phyloP scores from a whole-genome alignment of 2,797 vertebrate genomes.

The Falco novaeseelandiae region DNA sequence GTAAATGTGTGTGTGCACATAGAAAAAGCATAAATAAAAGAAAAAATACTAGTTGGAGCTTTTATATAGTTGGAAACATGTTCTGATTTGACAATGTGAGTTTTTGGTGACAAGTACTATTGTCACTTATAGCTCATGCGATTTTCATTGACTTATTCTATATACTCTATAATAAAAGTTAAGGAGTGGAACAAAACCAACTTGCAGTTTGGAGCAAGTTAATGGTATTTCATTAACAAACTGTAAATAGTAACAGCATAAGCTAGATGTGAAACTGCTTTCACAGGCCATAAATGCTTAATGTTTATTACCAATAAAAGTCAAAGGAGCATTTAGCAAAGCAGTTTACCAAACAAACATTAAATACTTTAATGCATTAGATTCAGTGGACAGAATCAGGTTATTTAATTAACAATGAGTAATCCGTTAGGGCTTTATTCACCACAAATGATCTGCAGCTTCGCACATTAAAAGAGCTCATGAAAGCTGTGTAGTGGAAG shows the following conservation, averaged over 20 bases:
- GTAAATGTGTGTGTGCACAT: not conserved
- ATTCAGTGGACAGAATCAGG: conserved; percentile 79
- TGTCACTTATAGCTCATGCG: not conserved
- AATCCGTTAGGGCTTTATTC: conserved; percentile 75
- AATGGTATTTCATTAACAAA: conserved; percentile 81
- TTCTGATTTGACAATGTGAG: not conserved
- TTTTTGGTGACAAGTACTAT: not conserved
- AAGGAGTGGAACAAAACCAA: conserved; percentile 77
- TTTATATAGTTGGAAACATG: not conserved
- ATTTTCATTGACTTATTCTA: conserved; percentile 61
- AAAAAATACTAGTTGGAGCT: not conserved
- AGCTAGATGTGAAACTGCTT: conserved; percentile 76
- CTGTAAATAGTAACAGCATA: conserved; percentile 80
- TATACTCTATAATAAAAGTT: conserved; percentile 64
- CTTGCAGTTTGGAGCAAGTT: conserved; percentile 73
- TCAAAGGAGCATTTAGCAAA: conserved; percentile 84
- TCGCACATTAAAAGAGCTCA: conserved; percentile 5
- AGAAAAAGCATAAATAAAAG: not conserved
- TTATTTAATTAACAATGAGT: conserved; percentile 82
- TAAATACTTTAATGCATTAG: conserved; percentile 82
- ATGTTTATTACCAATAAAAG: conserved; percentile 86
- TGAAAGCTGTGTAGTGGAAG: not conserved
- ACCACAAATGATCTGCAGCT: conserved; percentile 73
- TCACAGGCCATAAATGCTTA: conserved; percentile 84
- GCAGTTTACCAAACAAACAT: conserved; percentile 84